Base-by-base conservation (phyloP, 2,888 invertebrate species). In the Tetragnatha montana region DNA sequence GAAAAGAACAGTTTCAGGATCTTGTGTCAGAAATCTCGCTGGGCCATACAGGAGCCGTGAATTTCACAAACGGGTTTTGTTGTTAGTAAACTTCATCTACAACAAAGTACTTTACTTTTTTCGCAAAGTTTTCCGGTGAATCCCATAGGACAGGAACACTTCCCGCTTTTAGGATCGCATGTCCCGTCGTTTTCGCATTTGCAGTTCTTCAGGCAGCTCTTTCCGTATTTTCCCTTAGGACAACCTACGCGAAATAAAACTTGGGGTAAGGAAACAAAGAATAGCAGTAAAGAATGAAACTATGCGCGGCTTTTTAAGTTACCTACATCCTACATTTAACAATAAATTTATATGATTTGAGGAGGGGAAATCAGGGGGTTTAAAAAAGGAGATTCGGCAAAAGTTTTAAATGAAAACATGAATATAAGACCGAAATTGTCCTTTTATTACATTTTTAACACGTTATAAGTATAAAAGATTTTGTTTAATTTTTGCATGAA, bases 111-210 rank as follows among this genome's bases (percentile, higher is more conserved):
- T 71, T 22, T 49, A 90, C 94, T 94, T 88, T 94, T 93, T 91
- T 94, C 93, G 91, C 94, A 94, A 68, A 91, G 92, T 79, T 92
- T 92, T 70, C 94, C 94, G 81, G 92, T 93, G 87, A 93, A 93
- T 0, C 91, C 90, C 22, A 82, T 60, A 8, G 90, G 90, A 21
- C 91, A 91, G 6, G 70, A 21, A 70, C 91, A 91, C 68, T 90
- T 86, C 6, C 91, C 91, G 49, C 71, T 88, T 68, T 88, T 83
- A 6, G 90, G 86, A 74, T 90, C 81, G 49, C 91, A 91, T 21
- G 71, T 68, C 50, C 84, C 91, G 14, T 82, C 88, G 75, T 91
- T 91, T 68, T 85, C 83, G 68, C 91, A 91, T 8, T 70, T 85
- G 73, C 91, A 91, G 4, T 81, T 85, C 68, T 91, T 94, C 17